Base-by-base conservation (phyloP, 2,113 vertebrate genomes). In the Zapus hudsonius region DNA sequence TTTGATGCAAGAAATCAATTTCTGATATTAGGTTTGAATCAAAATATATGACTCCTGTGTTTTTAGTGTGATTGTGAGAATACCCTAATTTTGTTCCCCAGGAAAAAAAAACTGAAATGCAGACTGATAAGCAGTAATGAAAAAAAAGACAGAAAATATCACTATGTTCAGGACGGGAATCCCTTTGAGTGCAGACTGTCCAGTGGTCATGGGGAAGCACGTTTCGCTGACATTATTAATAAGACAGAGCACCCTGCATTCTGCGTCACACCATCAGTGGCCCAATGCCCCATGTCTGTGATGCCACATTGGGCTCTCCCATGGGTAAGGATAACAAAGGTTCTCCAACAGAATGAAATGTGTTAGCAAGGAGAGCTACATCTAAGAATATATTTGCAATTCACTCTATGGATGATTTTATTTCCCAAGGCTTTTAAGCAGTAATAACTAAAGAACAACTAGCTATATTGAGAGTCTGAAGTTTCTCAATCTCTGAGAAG, bases 401-500 rank as follows among this genome's bases (percentile, higher is more conserved):
- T 47, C 73, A 69, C 42, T 64, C 84, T 64, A 70, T 10, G 17
- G 6, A 2, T 0, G 31, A 52, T 69, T 87, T 89, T 82, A 47
- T 25, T 63, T 91, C n/a, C 36, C 94, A 38, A 91, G 67, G 23
- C 0, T 94, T 73, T 31, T 40, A 91, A 17, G 11, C 11, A 66
- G 22, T 61, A 59, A 83, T 5, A 29, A 17, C 70, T 82, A 83
- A 20, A 59, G 11, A 87, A 76, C 0, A 78, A 83, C 22, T 69
- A 93, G 20, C 3, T 55, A 23, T 4, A 81, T 20, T 7, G 3
- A 63, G 33, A 74, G 63, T 0, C 19, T 16, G 55, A 63, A 73
- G 47, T 38, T 76, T 89, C 63, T 84, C 69, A 20, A 73, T 31
- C 11, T 96, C 92, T 87, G 69, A 66, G 91, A 96, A 94, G 70